Evolutionary conservation across 2,888 invertebrate genomes (phyloP), one percentile per base, ranked within the genome.

Genomic region (Campoplex capitator): DNA sequence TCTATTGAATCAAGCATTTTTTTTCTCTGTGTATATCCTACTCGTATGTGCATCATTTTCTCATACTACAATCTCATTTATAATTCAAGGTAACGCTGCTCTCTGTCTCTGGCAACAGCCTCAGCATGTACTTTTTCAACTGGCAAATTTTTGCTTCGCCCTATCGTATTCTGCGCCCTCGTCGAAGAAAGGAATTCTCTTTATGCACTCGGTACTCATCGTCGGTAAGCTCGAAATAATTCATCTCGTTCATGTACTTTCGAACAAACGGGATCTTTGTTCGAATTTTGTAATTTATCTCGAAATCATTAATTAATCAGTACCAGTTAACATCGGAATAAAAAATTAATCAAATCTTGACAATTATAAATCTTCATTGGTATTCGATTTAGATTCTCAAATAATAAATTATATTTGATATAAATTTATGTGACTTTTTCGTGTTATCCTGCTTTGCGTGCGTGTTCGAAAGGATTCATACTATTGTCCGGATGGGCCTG

Each of bases 401-500:
- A 13, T 13, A 58, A 58, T 58, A 28, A 28, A 58, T 58, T 28
- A 32, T 13, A 58, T 32, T 32, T 3, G 3, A 28, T 0, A 28
- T 28, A 84, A 67, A 79, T 16, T 75, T 78, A 78, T 83, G 73
- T 86, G 79, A 85, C 84, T 83, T 83, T 83, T 83, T 68, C 85
- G 75, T 86, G 86, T 11, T 9, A n/a, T 56, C 58, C 45, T 23
- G 23, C 23, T 23, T 38, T 28, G 42, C 32, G 28, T 42, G 32
- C 75, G 16, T 87, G 28, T 65, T 78, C 85, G n/a, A 45, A 62
- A 98, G 98, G 97, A 42, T 97, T 97, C 92, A 96, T 98, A 95
- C 94, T 98, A 88, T 96, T 97, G 93, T 97, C 97, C 0, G 96
- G 97, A 81, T 98, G 98, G 98, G 97, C 98, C n/a, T 98, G 98